Evolutionary conservation across 2,797 vertebrate species (phyloP), one percentile per base, ranked within the genome.

Genomic region (Zonotrichia albicollis): DNA sequence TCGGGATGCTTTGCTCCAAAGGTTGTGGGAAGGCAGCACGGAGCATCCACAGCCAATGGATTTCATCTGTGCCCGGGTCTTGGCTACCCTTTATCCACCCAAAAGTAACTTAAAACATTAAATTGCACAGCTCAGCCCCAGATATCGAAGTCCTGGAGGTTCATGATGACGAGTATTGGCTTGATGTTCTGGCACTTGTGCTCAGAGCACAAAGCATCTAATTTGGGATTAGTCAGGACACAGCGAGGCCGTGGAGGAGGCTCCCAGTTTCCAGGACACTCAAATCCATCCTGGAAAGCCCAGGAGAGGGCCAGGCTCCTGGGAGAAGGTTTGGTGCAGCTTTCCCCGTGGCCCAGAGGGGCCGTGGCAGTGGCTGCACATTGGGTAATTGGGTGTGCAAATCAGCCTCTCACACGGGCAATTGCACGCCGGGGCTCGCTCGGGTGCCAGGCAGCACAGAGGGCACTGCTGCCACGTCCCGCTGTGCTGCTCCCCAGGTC

Each of bases 321-420:
- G 64, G 76, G 48, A 90, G 21, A 16, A 5, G 53, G 23, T 42
- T 76, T 53, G 65, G 82, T 30, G 45, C 65, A 32, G 87, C 68
- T 80, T 51, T 62, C 23, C 10, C 60, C 16, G 72, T 11, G 10
- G 84, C 86, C 60, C 83, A 34, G 27, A 67, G 68, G 60, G 73
- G 65, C 76, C 25, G 61, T 5, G 79, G 62, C 45, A 95, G 85
- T 10, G 73, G 72, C 51, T 96, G 89, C 89, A 96, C 92, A 91
- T 89, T 36, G 90, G 90, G 89, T 94, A 95, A 96, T 53, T 79
- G 65, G 1, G 5, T 83, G 92, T 78, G 77, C 65, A 89, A 90
- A 95, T 92, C 55, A 2, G 48, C 30, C 36, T 20, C 87, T 95
- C 53, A n/a, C 90, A 92, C 1, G 42, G 77, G 51, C 78, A 92